phyloP scores from a whole-genome alignment of 1,140 invertebrate species.

The Calephelis nemesis region DNA sequence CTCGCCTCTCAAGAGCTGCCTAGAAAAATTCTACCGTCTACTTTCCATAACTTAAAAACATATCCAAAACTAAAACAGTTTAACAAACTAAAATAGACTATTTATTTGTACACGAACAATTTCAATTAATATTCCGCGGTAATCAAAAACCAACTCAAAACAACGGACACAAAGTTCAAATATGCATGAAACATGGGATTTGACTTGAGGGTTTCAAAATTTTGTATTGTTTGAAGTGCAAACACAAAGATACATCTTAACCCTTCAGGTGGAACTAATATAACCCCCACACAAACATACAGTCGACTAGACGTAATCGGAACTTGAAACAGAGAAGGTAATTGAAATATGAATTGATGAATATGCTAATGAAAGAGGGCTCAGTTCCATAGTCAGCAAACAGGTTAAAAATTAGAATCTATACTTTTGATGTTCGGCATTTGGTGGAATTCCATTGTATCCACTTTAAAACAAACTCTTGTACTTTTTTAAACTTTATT shows the following conservation, averaged over 20 bases:
- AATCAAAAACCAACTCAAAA: not conserved
- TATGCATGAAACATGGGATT: not conserved
- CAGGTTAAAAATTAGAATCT: not conserved
- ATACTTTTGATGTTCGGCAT: too few relatives aligned
- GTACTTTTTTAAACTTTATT: too few relatives aligned
- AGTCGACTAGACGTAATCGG: slow-evolving; percentile 26
- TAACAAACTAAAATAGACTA: slow-evolving; percentile 11
- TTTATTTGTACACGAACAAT: slow-evolving; percentile 1
- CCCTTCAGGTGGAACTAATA: slow-evolving; percentile 68
- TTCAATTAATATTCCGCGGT: slow-evolving; percentile 4
- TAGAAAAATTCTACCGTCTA: too few relatives aligned
- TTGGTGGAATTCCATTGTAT: too few relatives aligned
- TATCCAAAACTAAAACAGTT: not conserved
- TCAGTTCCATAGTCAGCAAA: not conserved
- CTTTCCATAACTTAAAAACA: not conserved
- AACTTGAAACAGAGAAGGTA: slow-evolving; percentile 5
- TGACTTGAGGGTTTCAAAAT: slow-evolving; percentile 26
- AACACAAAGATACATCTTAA: slow-evolving; percentile 52
- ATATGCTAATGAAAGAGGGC: slow-evolving; percentile 17
- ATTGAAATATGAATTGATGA: slow-evolving; percentile 21
- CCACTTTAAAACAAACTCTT: too few relatives aligned
- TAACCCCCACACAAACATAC: slow-evolving; percentile 37
- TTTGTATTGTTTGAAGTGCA: slow-evolving; percentile 60
- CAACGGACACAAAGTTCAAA: not conserved
- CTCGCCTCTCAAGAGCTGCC: too few relatives aligned